Evolutionary conservation across 2,888 invertebrate genomes (phyloP), one percentile per base, ranked within the genome.

Genomic region (Smittia aterrima): DNA sequence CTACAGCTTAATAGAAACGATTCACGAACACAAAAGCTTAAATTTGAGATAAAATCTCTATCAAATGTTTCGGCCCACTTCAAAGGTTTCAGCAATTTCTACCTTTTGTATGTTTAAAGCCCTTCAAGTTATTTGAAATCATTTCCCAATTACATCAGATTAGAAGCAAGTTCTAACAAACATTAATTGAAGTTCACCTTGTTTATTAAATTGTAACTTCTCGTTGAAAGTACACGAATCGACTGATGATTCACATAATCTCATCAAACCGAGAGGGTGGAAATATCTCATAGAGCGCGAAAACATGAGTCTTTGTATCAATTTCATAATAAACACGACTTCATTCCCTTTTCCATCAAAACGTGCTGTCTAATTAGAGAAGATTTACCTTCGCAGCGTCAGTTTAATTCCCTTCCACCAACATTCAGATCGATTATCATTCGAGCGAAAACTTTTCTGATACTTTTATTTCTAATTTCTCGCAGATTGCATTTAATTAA

Each of bases 401-500:
- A 32, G 32, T 47, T 13, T 47, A 18, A 13, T 47, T 47, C 53
- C 18, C 53, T 47, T 47, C n/a, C n/a, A 47, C 18, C 18, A 3
- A 6, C 16, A 18, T 2, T 16, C n/a, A 47, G 68, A 68, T 68
- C 32, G 68, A 68, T 68, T 68, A 68, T 68, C 68, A 68, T 3
- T 68, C 32, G 32, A 68, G 47, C 68, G 47, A 41, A 47, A 22
- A 47, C n/a, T 41, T 41, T 4, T 20, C 18, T 40, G 13, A n/a
- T n/a, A n/a, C n/a, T n/a, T 32, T 32, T 32, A 9, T 32, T 32
- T 24, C 11, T 62, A 13, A 24, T 47, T 25, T 47, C n/a, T 16
- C 38, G 16, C 47, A 13, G 68, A 41, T 20, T 68, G 68, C 68
- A 68, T 68, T 68, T 68, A 68, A 68, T 68, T 68, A 68, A 68